Percentiles rank a stretch among this genome's conserved stretches.
Evolutionary conservation across 2,888 invertebrate species (phyloP).

Genomic region (Sinelater perroti): DNA sequence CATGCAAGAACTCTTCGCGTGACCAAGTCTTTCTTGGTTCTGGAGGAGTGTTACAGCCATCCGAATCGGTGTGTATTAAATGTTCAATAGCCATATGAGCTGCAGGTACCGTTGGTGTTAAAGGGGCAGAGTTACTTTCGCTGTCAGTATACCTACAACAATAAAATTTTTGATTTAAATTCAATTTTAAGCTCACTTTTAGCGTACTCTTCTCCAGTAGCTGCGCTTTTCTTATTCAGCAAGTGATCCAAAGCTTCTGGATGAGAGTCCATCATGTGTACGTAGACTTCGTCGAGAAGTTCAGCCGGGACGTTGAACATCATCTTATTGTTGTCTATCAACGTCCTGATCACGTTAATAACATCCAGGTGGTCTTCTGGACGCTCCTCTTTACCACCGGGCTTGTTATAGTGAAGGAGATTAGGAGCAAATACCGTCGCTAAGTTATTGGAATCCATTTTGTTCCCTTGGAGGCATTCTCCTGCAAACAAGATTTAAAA

Average conservation of each 20-base stretch:
- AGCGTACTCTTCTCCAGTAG: slow-evolving; percentile 61
- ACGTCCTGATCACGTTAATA: slow-evolving; percentile 85
- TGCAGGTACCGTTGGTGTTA: slow-evolving; percentile 53
- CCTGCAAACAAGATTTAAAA: slow-evolving; percentile 54
- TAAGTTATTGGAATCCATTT: slow-evolving; percentile 92
- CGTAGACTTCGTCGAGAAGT: slow-evolving; percentile 85
- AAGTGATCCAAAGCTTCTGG: slow-evolving; percentile 81
- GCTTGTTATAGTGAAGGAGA: slow-evolving; percentile 82
- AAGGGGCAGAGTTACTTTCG: slow-evolving; percentile 60
- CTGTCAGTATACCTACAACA: slow-evolving; percentile 58
- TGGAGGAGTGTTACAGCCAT: slow-evolving; percentile 46
- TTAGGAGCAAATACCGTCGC: slow-evolving; percentile 96
- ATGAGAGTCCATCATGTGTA: slow-evolving; percentile 84
- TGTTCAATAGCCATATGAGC: slow-evolving; percentile 47
- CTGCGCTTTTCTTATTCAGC: slow-evolving; percentile 59
- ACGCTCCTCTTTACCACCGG: slow-evolving; percentile 66
- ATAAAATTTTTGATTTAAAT: neutral
- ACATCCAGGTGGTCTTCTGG: slow-evolving; percentile 86
- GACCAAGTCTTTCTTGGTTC: slow-evolving; percentile 71
- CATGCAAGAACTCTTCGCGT: slow-evolving; percentile 79
- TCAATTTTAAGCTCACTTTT: neutral
- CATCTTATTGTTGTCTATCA: slow-evolving; percentile 77
- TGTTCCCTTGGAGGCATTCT: slow-evolving; percentile 78
- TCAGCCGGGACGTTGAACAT: slow-evolving; percentile 83
- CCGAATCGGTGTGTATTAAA: slow-evolving; percentile 38